Percentiles rank a stretch among this genome's conserved stretches.
Evolutionary conservation across 2,797 vertebrate genomes (phyloP).

Genomic region (Semotilus atromaculatus): DNA sequence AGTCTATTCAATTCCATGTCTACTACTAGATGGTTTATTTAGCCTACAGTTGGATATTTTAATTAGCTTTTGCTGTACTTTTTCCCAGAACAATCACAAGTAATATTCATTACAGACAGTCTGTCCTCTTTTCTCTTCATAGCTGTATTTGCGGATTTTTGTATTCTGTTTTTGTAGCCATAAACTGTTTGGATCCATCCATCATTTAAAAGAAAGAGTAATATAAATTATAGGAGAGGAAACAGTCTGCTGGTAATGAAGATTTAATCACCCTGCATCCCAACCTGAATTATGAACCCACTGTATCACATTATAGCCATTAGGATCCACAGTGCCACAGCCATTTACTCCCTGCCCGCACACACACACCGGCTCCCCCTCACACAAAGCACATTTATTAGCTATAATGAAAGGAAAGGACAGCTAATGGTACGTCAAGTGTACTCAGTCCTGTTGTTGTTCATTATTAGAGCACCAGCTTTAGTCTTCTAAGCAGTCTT

Average conservation of each 20-base stretch:
- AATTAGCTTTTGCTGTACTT: neutral
- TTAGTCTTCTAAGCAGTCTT: constrained; percentile 42
- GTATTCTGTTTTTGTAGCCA: constrained; percentile 33
- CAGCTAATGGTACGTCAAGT: constrained; percentile 65
- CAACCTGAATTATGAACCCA: constrained; percentile 71
- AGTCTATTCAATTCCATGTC: neutral
- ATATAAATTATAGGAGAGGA: constrained; percentile 55
- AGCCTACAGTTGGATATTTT: neutral
- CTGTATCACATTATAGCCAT: constrained; percentile 64
- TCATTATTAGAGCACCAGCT: constrained; percentile 61
- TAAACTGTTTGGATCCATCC: constrained; percentile 40
- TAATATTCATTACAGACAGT: neutral
- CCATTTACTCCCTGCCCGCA: constrained; percentile 61
- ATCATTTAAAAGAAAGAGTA: constrained; percentile 55
- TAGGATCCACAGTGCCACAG: constrained; percentile 64
- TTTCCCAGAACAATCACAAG: neutral
- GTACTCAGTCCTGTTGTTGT: constrained; percentile 64
- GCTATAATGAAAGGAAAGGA: constrained; percentile 65
- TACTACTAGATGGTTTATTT: neutral
- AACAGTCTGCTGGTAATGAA: constrained; percentile 68
- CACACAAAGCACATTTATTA: constrained; percentile 62
- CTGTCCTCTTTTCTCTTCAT: neutral
- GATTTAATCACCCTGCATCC: constrained; percentile 75
- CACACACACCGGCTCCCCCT: constrained; percentile 44
- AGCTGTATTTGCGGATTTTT: constrained; percentile 18